Evolutionary conservation across 1,140 invertebrate species (phyloP).

Genomic region (Trypoxylus dichotomus): DNA sequence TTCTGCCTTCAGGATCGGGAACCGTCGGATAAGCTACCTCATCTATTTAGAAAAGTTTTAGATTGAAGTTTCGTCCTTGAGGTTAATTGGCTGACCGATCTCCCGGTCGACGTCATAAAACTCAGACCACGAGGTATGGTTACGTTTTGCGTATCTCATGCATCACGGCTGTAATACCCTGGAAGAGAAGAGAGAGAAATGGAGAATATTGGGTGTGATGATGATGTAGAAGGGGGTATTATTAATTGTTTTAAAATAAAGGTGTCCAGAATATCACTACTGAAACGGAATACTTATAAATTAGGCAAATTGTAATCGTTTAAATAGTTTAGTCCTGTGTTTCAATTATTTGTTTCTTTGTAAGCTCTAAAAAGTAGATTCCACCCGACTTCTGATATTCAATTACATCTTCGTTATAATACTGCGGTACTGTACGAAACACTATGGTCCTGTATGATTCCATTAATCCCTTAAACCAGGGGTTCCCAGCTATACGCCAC

Average conservation of each 20-base stretch:
- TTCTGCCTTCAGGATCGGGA: neutral
- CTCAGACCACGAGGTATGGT: neutral
- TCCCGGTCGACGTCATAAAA: neutral
- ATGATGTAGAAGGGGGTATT: neutral
- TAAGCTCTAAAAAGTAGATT: no score
- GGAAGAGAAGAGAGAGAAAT: neutral
- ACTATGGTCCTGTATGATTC: no score
- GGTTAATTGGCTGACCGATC: neutral
- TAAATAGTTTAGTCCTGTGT: no score
- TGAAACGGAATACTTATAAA: no score
- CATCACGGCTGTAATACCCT: neutral
- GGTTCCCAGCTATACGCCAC: no score
- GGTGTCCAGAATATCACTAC: no score
- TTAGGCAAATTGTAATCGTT: no score
- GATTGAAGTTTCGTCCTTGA: neutral
- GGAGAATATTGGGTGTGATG: neutral
- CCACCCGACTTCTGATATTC: no score
- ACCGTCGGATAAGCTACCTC: neutral
- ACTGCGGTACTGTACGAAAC: no score
- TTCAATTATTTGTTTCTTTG: no score
- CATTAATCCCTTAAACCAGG: no score
- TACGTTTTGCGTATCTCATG: neutral
- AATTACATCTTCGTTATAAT: no score
- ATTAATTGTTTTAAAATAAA: neutral
- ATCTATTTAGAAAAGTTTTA: conserved; percentile 4